Conservation (phyloP, 2,113 vertebrate species). For the Pachypanchax playfairii region DNA sequence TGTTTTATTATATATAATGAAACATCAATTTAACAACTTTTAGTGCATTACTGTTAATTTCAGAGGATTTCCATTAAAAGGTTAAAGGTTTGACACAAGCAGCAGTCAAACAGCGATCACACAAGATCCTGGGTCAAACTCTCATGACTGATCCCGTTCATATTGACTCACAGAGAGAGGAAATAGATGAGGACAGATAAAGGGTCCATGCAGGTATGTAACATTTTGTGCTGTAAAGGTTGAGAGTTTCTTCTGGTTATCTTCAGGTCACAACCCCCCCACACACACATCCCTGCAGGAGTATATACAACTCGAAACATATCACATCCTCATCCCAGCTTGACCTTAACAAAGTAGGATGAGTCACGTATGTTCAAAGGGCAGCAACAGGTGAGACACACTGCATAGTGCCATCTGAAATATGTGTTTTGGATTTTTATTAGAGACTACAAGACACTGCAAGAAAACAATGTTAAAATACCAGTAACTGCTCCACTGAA, state of each 20-base stretch:
- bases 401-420: conserved; percentile 24
- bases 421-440: conserved; percentile 30
- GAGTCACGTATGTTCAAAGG: conserved; percentile 53
- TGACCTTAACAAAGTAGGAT: conserved; percentile 63
- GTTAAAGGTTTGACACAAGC: no score
- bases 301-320: conserved; percentile 16
- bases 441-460: conserved; percentile 14
- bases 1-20: no score
- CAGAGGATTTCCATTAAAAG: no score
- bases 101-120: no score
- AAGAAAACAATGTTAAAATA: not conserved
- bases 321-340: conserved; percentile 18
- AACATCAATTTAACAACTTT: no score
- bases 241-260: conserved; percentile 42
- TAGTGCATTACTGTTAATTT: no score
- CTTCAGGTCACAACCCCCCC: conserved; percentile 24
- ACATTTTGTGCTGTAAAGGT: conserved; percentile 63
- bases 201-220: conserved; percentile 30
- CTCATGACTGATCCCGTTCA: conserved; percentile 52
- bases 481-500: not conserved
- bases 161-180: conserved; percentile 48
- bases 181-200: conserved; percentile 39
- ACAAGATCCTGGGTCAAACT: conserved; percentile 21
- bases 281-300: conserved; percentile 24
- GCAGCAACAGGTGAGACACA: conserved; percentile 25